A percentile compares a stretch with the other conserved stretches of the same genome.
Evolutionary conservation across 2,888 invertebrate genomes (phyloP).

Genomic region (Pasiphila rectangulata): DNA sequence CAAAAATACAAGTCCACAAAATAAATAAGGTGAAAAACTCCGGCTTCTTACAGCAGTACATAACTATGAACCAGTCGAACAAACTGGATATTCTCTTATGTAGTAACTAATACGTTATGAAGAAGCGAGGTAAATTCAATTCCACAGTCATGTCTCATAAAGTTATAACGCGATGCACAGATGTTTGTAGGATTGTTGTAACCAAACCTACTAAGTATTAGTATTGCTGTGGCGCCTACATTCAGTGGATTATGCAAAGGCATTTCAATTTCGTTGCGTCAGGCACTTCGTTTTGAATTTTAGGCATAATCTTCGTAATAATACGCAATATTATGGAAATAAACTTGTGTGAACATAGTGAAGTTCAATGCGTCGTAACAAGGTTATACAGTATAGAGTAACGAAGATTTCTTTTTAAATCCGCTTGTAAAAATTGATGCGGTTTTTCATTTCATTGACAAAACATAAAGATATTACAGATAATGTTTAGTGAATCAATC

Average conservation of each 20-base stretch:
- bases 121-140: background rate
- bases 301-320: slow-evolving; percentile 17
- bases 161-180: slow-evolving; percentile 4
- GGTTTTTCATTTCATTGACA: no score
- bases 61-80: slow-evolving; percentile 4
- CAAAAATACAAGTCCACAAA: no score
- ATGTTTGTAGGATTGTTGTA: slow-evolving; percentile 1
- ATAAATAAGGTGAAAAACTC: no score
- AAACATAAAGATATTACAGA: no score
- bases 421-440: no score
- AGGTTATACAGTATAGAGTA: background rate
- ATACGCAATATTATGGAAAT: slow-evolving; percentile 11
- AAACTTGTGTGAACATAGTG: slow-evolving; percentile 1
- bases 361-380: slow-evolving; percentile 6
- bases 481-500: no score
- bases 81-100: slow-evolving; percentile 1
- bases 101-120: background rate
- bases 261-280: slow-evolving; percentile 18
- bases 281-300: slow-evolving; percentile 6
- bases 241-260: slow-evolving; percentile 26
- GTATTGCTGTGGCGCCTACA: slow-evolving; percentile 2
- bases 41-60: no score
- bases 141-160: slow-evolving; percentile 19
- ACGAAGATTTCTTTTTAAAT: no score
- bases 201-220: slow-evolving; percentile 1